Base-by-base conservation (phyloP, 1,140 invertebrate species). In the Pentalonia nigronervosa region DNA sequence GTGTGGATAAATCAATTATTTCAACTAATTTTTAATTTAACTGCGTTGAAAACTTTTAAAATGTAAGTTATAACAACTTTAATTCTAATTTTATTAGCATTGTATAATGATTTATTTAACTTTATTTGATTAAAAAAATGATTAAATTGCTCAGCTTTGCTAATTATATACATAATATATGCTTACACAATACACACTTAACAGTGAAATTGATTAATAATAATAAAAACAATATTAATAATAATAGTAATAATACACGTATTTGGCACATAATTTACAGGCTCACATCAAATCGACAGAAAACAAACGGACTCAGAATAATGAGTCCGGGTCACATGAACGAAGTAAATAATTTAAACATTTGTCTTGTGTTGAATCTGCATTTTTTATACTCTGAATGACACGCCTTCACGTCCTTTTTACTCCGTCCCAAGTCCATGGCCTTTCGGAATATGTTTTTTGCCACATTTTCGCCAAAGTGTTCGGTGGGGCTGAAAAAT, bases 321-420 rank as follows among this genome's bases (percentile, higher is more conserved):
- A 45, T 47, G 17, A 21, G 34, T 21, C 34, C 8, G 25, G 34
- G 81, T n/a, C 56, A 93, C 91, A 86, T 41, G 14, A 93, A 93
- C 81, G 91, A 93, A 7, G 81, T 41, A 21, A 93, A 93, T 34
- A 93, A n/a, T 53, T 86, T 93, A 41, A 93, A 93, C 93, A 94
- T 87, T 67, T 92, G 90, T 47, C 53, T 36, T 2, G 83, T 92
- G 50, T 93, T 93, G 84, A 94, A 93, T 30, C 83, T n/a, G 48
- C 94, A 94, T 50, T 94, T 94, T 89, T 93, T 94, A 48, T 93
- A 94, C n/a, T 56, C 91, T 21, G 30, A 8, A 20, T 93, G 84
- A 36, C 94, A 94, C 8, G 92, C 92, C 48, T 30, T 56, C 45
- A 60, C 36, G 87, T 90, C 83, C 87, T 93, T 94, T 41, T 92